Evolutionary conservation across 2,888 invertebrate species (phyloP).

Genomic region (Lutraria lutraria): DNA sequence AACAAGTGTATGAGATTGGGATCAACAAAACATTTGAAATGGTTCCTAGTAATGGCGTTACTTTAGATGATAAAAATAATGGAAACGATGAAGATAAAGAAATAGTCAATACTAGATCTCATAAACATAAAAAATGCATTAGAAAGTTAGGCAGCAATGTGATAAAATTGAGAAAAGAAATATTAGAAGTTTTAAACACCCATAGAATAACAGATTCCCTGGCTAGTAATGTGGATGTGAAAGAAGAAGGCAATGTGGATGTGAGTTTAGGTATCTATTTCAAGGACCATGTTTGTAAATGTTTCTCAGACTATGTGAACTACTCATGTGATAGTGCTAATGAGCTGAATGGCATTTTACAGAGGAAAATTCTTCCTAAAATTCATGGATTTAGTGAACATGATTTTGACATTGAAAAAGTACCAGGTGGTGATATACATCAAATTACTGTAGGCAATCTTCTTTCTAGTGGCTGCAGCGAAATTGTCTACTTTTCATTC

Average conservation of each 20-base stretch:
- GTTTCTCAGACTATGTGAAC: conserved; percentile 69
- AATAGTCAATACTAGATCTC: conserved; percentile 18
- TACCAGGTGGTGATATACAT: conserved; percentile 59
- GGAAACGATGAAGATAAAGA: conserved; percentile 20
- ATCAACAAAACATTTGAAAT: conserved; percentile 36
- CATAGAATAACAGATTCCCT: conserved; percentile 35
- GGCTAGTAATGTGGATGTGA: conserved; percentile 19
- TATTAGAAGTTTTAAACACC: conserved; percentile 50
- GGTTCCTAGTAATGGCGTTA: conserved; percentile 12
- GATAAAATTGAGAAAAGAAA: conserved; percentile 52
- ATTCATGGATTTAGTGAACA: conserved; percentile 60
- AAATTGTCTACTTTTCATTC: conserved; percentile 66
- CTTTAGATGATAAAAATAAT: conserved; percentile 31
- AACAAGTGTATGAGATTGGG: conserved; percentile 52
- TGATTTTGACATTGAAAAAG: conserved; percentile 59
- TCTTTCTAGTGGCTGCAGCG: conserved; percentile 61
- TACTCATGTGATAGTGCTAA: conserved; percentile 63
- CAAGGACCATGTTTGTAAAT: conserved; percentile 52
- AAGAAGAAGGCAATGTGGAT: conserved; percentile 36
- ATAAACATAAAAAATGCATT: conserved; percentile 17
- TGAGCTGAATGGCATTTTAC: conserved; percentile 55
- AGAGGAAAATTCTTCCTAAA: conserved; percentile 59
- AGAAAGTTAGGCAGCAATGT: conserved; percentile 49
- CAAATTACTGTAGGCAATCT: conserved; percentile 58
- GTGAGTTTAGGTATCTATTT: conserved; percentile 44